Evolutionary conservation across 2,797 vertebrate species (phyloP).

Genomic region (Pyrocephalus nanus): DNA sequence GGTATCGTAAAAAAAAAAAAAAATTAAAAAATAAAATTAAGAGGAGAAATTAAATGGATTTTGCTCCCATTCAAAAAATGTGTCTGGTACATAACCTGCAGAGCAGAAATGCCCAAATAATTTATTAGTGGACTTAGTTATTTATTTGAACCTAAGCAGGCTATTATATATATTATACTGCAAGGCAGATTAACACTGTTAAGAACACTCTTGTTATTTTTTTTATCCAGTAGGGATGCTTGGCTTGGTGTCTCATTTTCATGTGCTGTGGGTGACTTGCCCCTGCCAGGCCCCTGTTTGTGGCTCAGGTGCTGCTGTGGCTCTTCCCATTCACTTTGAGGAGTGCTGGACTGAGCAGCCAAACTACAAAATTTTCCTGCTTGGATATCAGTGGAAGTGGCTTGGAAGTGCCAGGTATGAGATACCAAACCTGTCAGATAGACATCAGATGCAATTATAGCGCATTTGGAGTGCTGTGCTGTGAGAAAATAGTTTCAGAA

Average conservation of each 20-base stretch:
- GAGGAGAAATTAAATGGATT: background rate
- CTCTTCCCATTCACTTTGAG: background rate
- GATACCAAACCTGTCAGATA: slow-evolving; percentile 18
- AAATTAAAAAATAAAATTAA: background rate
- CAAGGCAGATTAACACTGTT: background rate
- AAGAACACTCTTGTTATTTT: background rate
- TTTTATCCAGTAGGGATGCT: background rate
- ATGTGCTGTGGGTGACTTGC: background rate
- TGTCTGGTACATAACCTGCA: background rate
- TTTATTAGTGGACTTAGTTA: background rate
- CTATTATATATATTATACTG: background rate
- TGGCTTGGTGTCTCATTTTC: background rate
- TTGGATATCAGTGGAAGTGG: background rate
- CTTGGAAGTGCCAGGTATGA: background rate
- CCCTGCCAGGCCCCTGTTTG: background rate
- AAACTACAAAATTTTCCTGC: background rate
- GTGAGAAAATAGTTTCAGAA: slow-evolving; percentile 38
- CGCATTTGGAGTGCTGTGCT: background rate
- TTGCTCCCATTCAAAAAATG: background rate
- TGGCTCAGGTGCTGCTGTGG: background rate
- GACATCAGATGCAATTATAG: slow-evolving; percentile 45
- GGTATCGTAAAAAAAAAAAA: background rate
- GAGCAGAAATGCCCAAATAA: background rate
- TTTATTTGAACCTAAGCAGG: background rate
- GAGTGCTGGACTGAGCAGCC: background rate